phyloP scores from a whole-genome alignment of 2,113 vertebrate species.

The Otus sunia region DNA sequence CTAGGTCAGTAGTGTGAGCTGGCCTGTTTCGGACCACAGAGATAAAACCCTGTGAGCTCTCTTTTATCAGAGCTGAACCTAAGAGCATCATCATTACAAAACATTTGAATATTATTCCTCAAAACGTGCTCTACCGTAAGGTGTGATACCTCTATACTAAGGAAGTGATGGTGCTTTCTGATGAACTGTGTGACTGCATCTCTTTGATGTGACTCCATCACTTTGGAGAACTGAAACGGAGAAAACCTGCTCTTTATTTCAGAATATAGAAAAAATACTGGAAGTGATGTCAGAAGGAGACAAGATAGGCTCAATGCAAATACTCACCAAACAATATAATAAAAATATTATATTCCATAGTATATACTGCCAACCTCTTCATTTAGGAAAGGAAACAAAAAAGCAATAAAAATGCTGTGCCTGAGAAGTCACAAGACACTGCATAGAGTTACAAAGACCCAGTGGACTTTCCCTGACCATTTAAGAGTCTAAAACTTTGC shows the following conservation, averaged over 20 bases:
- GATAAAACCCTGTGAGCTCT: not conserved
- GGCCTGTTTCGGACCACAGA: not conserved
- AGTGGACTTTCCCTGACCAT: not conserved
- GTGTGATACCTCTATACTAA: not conserved
- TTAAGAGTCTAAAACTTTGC: not conserved
- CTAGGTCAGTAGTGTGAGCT: not conserved
- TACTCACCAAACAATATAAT: not conserved
- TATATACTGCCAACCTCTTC: not conserved
- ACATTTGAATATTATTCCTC: not conserved
- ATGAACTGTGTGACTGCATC: not conserved
- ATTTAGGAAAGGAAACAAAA: not conserved
- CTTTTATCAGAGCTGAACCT: not conserved
- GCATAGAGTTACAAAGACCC: not conserved
- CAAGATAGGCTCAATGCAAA: not conserved
- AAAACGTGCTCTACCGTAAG: not conserved
- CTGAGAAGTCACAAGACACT: not conserved
- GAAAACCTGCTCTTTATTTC: not conserved
- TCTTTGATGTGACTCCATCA: no score
- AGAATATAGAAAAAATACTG: not conserved
- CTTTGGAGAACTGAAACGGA: not conserved
- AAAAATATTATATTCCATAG: not conserved
- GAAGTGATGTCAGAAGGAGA: not conserved
- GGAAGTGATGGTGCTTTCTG: not conserved
- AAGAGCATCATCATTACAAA: not conserved
- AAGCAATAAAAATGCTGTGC: not conserved